A percentile compares a stretch with the other conserved stretches of the same genome.
phyloP scores from a whole-genome alignment of 2,797 vertebrate species.

The Delichon dasypus region DNA sequence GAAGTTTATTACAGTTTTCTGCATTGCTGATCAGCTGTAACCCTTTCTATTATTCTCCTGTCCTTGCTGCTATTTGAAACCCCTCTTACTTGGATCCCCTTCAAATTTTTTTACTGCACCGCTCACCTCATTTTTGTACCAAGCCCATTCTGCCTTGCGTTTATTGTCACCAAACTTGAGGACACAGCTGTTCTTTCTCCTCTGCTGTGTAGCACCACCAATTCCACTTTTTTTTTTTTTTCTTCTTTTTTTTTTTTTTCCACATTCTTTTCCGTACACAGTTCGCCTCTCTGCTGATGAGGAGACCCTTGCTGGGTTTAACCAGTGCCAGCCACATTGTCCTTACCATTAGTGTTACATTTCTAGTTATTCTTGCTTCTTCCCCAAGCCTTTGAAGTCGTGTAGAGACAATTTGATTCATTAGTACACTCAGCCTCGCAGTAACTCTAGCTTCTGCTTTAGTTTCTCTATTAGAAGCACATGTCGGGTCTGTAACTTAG shows the following conservation, averaged over 20 bases:
- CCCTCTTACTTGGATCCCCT: neutral
- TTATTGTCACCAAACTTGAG: neutral
- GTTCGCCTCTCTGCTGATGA: neutral
- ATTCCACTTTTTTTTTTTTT: neutral
- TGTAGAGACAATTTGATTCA: constrained; percentile 61
- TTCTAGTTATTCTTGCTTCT: constrained; percentile 64
- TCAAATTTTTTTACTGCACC: neutral
- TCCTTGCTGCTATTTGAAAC: neutral
- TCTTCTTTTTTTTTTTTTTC: neutral
- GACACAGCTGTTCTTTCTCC: neutral
- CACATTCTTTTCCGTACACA: neutral
- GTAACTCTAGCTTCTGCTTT: constrained; percentile 60
- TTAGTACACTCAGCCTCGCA: constrained; percentile 14
- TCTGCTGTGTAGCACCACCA: neutral
- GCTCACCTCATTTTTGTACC: neutral
- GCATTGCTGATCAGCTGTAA: neutral
- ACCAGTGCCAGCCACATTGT: neutral
- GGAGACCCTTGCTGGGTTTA: neutral
- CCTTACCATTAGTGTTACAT: constrained; percentile 46
- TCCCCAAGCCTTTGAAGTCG: constrained; percentile 38
- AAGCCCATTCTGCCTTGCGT: neutral
- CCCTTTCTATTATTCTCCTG: constrained; percentile 4
- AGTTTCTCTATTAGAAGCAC: constrained; percentile 59
- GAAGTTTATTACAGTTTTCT: neutral
- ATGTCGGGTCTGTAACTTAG: neutral